These are phyloP conservation scores for Oligia strigilis DNA, from an alignment of 2,888 invertebrate species.

Conservation along the genomic window DNA sequence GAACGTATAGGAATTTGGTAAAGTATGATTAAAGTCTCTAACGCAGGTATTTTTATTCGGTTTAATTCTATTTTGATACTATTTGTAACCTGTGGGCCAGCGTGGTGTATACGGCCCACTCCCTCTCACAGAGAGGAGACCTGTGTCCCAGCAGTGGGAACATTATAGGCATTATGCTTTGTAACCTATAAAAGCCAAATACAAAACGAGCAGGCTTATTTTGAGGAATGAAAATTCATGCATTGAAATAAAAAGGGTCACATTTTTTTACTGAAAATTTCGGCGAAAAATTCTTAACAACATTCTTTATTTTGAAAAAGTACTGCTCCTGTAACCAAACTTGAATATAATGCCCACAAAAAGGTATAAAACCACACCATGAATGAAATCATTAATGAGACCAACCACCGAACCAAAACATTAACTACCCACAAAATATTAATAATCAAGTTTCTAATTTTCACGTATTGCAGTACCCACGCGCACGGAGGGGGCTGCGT, in stretches of 20 bases:
- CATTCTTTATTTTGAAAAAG: background rate
- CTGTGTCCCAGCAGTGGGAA: too few relatives aligned
- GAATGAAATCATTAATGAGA: constrained; percentile 17
- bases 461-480: constrained; percentile 58
- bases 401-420: background rate
- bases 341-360: background rate
- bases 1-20: background rate
- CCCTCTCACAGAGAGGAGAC: too few relatives aligned
- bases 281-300: background rate
- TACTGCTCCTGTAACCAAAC: background rate
- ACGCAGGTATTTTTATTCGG: background rate
- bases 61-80: background rate
- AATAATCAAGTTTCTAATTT: constrained; percentile 62
- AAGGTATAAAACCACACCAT: background rate
- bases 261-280: background rate
- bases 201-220: too few relatives aligned
- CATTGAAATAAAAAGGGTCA: background rate
- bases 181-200: too few relatives aligned
- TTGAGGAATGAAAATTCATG: background rate
- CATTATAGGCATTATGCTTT: too few relatives aligned
- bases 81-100: background rate
- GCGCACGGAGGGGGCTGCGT: constrained; percentile 64
- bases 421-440: constrained; percentile 46
- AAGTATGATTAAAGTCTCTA: background rate
- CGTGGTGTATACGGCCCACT: too few relatives aligned